phyloP scores from a whole-genome alignment of 2,888 invertebrate genomes.

The Xanthia togata region DNA sequence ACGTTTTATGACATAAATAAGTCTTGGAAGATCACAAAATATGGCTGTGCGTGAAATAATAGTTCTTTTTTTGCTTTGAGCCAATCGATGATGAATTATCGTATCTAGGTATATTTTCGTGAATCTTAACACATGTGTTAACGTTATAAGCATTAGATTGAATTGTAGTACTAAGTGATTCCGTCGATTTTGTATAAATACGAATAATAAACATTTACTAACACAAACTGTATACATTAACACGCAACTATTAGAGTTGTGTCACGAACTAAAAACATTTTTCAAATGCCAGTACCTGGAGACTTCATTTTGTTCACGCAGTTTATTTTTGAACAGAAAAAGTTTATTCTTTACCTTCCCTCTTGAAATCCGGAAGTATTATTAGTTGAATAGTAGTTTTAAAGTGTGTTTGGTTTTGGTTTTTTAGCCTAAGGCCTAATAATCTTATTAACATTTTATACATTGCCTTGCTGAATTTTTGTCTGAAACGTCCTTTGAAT shows the following conservation, averaged over 20 bases:
- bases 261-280: constrained; percentile 51
- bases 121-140: constrained; percentile 2
- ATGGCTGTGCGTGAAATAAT: constrained; percentile 18
- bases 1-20: constrained; percentile 20
- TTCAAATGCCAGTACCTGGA: constrained; percentile 48
- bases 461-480: constrained; percentile 1
- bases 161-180: constrained; percentile 14
- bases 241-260: constrained; percentile 43
- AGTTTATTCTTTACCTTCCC: constrained; percentile 29
- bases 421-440: not conserved
- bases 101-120: constrained; percentile 4
- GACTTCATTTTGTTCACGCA: constrained; percentile 40
- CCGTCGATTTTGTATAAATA: constrained; percentile 19
- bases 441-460: not conserved
- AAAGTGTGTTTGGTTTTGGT: not conserved
- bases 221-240: constrained; percentile 43
- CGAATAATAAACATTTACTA: constrained; percentile 41
- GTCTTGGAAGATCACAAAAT: constrained; percentile 15
- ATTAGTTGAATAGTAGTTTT: constrained; percentile 24
- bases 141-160: constrained; percentile 3
- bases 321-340: constrained; percentile 54
- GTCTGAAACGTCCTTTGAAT: not conserved
- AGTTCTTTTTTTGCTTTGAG: constrained; percentile 11
- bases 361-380: constrained; percentile 37
- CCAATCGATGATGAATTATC: not conserved